A percentile compares a stretch with the other conserved stretches of the same genome.
phyloP scores from a whole-genome alignment of 2,888 invertebrate genomes.

The Drosophila kambysellisi region DNA sequence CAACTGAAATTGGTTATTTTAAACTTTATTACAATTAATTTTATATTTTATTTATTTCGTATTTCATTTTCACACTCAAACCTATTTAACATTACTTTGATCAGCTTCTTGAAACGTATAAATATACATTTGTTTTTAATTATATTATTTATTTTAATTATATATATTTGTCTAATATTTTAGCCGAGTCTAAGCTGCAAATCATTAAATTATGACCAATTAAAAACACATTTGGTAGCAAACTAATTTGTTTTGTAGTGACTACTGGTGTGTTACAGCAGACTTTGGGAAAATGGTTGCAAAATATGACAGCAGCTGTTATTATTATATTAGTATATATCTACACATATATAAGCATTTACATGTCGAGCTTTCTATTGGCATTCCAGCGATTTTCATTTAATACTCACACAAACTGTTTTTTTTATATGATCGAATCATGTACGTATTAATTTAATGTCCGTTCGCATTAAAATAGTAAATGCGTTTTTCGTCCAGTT shows the following conservation, averaged over 20 bases:
- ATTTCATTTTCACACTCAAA: neutral
- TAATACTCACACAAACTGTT: constrained; percentile 29
- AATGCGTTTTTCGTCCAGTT: constrained; percentile 58
- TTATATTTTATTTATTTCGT: neutral
- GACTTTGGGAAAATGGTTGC: neutral
- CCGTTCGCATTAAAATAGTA: constrained; percentile 25
- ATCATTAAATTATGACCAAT: neutral
- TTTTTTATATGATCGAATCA: constrained; percentile 19
- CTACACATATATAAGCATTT: neutral
- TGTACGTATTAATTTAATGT: constrained; percentile 30
- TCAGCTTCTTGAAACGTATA: neutral
- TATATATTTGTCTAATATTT: neutral
- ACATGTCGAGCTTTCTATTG: neutral
- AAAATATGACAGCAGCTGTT: neutral
- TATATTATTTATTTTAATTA: neutral
- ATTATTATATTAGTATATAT: neutral
- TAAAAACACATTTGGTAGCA: neutral
- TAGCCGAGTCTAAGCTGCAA: neutral
- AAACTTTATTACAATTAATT: neutral
- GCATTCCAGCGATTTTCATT: neutral
- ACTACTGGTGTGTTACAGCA: neutral
- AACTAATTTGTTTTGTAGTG: neutral
- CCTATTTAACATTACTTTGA: neutral
- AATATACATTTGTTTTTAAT: neutral
- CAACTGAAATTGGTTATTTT: neutral